A percentile compares a stretch with the other conserved stretches of the same genome.
Evolutionary conservation across 1,140 invertebrate species (phyloP).

Genomic region (Camponotus vicinus): DNA sequence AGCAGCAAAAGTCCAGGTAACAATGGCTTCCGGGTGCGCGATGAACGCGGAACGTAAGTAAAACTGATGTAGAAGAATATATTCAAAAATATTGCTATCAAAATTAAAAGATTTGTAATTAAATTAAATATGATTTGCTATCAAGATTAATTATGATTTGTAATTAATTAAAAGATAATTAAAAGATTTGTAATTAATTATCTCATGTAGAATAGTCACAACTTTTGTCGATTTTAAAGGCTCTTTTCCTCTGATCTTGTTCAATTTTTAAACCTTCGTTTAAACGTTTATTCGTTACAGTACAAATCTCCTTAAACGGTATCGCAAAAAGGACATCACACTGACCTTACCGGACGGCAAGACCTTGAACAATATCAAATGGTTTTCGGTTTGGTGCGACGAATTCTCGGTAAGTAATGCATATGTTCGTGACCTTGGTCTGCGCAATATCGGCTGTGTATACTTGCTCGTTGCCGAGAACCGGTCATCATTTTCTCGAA

Average conservation of each 20-base stretch:
- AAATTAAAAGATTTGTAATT: neutral
- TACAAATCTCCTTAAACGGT: conserved; percentile 90
- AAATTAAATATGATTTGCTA: neutral
- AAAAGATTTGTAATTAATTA: neutral
- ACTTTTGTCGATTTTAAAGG: neutral
- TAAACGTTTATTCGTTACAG: conserved; percentile 81
- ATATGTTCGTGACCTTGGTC: conserved; percentile 69
- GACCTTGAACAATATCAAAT: conserved; percentile 92
- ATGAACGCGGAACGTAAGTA: conserved; percentile 91
- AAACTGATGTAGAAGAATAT: conserved; percentile 6
- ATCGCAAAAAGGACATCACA: conserved; percentile 93
- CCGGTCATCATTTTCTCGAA: conserved; percentile 69
- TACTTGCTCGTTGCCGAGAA: conserved; percentile 50
- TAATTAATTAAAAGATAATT: too few relatives aligned
- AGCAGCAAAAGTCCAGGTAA: conserved; percentile 88
- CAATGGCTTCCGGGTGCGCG: conserved; percentile 91
- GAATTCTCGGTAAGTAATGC: conserved; percentile 92
- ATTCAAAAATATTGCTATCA: neutral
- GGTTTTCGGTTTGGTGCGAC: conserved; percentile 96
- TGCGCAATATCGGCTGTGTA: conserved; percentile 17
- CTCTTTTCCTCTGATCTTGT: neutral
- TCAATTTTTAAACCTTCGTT: neutral
- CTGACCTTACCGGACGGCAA: conserved; percentile 95
- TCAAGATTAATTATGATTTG: neutral
- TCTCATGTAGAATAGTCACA: neutral